phyloP scores from a whole-genome alignment of 2,797 vertebrate species.

The Heliangelus exortis region DNA sequence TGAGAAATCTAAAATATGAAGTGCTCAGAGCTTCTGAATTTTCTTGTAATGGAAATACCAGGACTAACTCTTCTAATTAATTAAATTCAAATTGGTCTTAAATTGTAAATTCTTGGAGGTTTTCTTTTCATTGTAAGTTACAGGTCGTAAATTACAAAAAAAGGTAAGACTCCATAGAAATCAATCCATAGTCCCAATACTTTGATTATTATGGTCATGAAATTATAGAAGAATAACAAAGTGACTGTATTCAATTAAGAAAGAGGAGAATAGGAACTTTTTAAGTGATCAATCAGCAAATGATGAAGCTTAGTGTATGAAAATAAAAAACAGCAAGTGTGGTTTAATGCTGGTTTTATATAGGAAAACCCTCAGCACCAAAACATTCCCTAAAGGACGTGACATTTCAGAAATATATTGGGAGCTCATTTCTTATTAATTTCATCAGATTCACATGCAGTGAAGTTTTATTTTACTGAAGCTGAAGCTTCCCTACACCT shows the following conservation, averaged over 20 bases:
- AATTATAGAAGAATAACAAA: slow-evolving; percentile 74
- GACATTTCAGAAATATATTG: slow-evolving; percentile 48
- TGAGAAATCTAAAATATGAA: neutral
- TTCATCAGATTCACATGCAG: slow-evolving; percentile 51
- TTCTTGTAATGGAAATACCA: slow-evolving; percentile 50
- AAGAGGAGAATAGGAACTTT: slow-evolving; percentile 60
- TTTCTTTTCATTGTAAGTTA: slow-evolving; percentile 51
- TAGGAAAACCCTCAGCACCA: neutral
- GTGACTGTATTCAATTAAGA: slow-evolving; percentile 74
- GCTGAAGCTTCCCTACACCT: neutral
- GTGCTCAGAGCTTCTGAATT: slow-evolving; percentile 24
- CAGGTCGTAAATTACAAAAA: slow-evolving; percentile 71
- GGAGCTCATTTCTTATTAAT: slow-evolving; percentile 30
- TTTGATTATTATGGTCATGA: slow-evolving; percentile 70
- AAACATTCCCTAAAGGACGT: slow-evolving; percentile 20
- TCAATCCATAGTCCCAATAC: slow-evolving; percentile 68
- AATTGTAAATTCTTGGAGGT: slow-evolving; percentile 69
- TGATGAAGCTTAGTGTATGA: slow-evolving; percentile 46
- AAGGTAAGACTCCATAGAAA: slow-evolving; percentile 64
- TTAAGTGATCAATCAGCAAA: slow-evolving; percentile 65
- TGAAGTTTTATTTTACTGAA: slow-evolving; percentile 70
- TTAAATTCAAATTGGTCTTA: slow-evolving; percentile 78
- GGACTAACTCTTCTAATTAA: slow-evolving; percentile 71
- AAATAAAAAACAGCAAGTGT: slow-evolving; percentile 59
- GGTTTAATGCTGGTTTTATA: slow-evolving; percentile 59